A percentile compares a stretch with the other conserved stretches of the same genome.
Conservation (phyloP, 1,140 invertebrate species). For the Trichoplusia ni region DNA sequence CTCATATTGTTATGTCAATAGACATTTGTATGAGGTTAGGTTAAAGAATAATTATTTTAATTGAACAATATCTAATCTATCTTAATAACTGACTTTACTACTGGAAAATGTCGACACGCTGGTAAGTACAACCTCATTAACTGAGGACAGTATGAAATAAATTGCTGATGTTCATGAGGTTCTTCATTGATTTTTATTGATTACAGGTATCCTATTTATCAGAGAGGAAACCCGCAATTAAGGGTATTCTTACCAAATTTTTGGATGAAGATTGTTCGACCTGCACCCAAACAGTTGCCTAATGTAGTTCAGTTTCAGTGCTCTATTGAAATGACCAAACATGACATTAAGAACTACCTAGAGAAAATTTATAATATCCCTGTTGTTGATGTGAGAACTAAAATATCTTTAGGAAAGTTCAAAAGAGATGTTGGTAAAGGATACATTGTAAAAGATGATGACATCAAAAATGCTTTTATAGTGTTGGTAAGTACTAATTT, state of each 20-base stretch:
- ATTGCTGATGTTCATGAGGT: no score
- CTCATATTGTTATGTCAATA: no score
- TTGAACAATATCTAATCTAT: no score
- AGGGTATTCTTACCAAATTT: slow-evolving; percentile 96
- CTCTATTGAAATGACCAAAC: slow-evolving; percentile 93
- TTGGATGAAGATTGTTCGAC: slow-evolving; percentile 94
- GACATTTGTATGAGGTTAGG: no score
- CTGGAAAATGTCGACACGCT: slow-evolving; percentile 63
- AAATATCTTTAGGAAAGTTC: slow-evolving; percentile 85
- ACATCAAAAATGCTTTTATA: slow-evolving; percentile 91
- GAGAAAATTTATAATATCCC: slow-evolving; percentile 96
- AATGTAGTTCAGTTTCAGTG: slow-evolving; percentile 93
- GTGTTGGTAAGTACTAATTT: slow-evolving; percentile 85
- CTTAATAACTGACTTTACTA: neutral
- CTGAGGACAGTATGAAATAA: no score
- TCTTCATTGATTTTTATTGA: neutral
- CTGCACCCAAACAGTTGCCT: slow-evolving; percentile 83
- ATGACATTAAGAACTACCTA: slow-evolving; percentile 95
- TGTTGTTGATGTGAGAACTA: slow-evolving; percentile 87
- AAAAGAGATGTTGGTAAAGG: slow-evolving; percentile 78
- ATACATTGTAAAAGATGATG: slow-evolving; percentile 91
- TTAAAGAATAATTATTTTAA: no score
- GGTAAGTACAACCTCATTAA: slow-evolving; percentile 46
- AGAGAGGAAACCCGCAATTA: slow-evolving; percentile 94
- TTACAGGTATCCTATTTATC: slow-evolving; percentile 91